These are phyloP conservation scores for Penelope pileata DNA, from an alignment of 2,113 vertebrate genomes.

Conservation along the genomic window DNA sequence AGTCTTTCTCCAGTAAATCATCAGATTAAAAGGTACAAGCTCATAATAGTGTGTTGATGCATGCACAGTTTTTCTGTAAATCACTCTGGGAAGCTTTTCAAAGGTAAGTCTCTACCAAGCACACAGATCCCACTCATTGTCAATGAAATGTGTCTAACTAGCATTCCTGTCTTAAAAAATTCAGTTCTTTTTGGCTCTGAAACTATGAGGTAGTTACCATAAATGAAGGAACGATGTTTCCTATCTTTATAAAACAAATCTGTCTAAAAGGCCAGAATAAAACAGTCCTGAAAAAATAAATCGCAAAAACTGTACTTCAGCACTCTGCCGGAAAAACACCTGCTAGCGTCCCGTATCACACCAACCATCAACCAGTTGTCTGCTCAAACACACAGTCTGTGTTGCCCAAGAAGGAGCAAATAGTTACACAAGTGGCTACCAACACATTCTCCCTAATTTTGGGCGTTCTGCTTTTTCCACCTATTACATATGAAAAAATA, in stretches of 20 bases:
- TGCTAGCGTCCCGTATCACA: background rate
- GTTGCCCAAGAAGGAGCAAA: background rate
- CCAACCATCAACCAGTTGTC: background rate
- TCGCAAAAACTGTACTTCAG: background rate
- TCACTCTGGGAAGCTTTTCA: background rate
- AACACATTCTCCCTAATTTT: background rate
- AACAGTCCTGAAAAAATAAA: background rate
- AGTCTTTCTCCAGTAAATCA: background rate
- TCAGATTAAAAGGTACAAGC: background rate
- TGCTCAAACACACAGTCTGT: background rate
- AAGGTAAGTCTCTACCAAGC: background rate
- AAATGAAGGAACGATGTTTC: background rate
- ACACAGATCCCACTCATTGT: background rate
- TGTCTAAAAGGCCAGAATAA: background rate
- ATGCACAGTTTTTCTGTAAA: background rate
- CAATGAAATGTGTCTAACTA: background rate
- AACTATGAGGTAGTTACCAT: background rate
- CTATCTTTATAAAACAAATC: background rate
- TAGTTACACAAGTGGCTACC: background rate
- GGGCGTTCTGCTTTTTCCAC: background rate
- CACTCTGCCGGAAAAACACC: background rate
- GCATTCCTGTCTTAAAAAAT: background rate
- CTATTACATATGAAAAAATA: background rate
- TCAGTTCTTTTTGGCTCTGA: background rate
- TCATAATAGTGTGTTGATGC: rapidly evolving